phyloP scores from a whole-genome alignment of 2,113 vertebrate species.

The Malaclemys terrapin region DNA sequence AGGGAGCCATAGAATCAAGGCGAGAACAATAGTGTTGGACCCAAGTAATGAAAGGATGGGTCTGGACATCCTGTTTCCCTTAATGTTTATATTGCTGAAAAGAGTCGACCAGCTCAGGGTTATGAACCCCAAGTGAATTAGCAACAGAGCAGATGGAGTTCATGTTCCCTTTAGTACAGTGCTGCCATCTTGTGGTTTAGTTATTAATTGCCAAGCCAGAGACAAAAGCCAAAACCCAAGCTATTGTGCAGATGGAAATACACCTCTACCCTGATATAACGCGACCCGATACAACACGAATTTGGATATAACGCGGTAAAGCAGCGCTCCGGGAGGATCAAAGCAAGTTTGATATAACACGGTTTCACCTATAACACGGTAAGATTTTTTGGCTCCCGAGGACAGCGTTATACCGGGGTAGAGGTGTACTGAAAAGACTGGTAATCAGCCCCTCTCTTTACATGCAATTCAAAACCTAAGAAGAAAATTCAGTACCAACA shows the following conservation, averaged over 20 bases:
- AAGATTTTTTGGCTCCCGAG: too few relatives aligned
- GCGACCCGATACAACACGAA: too few relatives aligned
- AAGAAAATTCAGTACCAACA: not conserved
- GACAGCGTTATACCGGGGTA: too few relatives aligned
- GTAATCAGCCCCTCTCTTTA: not conserved
- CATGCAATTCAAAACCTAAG: not conserved
- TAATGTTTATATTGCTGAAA: conserved; percentile 39
- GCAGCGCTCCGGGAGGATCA: too few relatives aligned
- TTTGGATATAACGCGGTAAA: too few relatives aligned
- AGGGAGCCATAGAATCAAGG: not conserved
- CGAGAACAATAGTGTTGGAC: not conserved
- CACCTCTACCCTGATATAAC: too few relatives aligned
- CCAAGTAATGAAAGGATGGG: not conserved
- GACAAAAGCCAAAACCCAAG: not conserved
- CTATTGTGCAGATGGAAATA: not conserved
- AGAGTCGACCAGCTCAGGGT: not conserved
- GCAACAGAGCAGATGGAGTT: conserved; percentile 1
- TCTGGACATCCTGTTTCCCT: not conserved
- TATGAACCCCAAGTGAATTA: not conserved
- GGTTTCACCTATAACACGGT: too few relatives aligned
- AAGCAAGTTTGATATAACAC: too few relatives aligned
- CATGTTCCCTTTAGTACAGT: not conserved
- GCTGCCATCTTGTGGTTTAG: conserved; percentile 66
- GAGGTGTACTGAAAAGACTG: not conserved
- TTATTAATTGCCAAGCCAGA: not conserved